A percentile compares a stretch with the other conserved stretches of the same genome.
These are phyloP conservation scores for Tapera naevia DNA, from an alignment of 2,797 vertebrate species.

Conservation along the genomic window DNA sequence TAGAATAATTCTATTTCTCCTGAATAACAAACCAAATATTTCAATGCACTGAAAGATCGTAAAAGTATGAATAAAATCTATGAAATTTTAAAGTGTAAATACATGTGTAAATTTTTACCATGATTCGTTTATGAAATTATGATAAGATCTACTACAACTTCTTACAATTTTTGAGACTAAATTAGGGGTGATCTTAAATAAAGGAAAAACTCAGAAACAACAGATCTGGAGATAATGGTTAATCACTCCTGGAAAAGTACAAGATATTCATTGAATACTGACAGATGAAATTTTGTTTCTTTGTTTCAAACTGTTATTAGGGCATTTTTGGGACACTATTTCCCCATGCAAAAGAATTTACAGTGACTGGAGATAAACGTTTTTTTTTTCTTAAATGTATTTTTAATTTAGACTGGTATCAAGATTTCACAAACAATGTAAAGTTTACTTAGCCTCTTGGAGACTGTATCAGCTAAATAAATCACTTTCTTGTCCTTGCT, in stretches of 20 bases:
- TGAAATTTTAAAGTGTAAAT: neutral
- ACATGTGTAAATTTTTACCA: neutral
- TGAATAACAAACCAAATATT: neutral
- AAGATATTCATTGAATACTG: neutral
- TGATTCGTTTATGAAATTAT: neutral
- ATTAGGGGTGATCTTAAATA: neutral
- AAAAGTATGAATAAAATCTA: neutral
- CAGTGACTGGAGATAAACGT: neutral
- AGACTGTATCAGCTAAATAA: constrained; percentile 37
- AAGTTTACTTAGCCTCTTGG: constrained; percentile 43
- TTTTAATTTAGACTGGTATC: neutral
- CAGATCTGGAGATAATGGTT: neutral
- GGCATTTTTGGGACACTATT: neutral
- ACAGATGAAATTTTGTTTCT: neutral
- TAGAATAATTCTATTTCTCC: neutral
- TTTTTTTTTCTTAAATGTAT: neutral
- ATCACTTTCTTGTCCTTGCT: neutral
- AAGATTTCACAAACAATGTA: neutral
- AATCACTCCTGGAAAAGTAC: neutral
- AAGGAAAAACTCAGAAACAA: neutral
- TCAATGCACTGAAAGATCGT: neutral
- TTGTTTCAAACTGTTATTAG: neutral
- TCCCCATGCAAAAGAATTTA: neutral
- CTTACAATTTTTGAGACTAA: neutral
- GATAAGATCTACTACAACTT: neutral